Evolutionary conservation across 2,888 invertebrate genomes (phyloP).

Genomic region (Spicauda simplicius): DNA sequence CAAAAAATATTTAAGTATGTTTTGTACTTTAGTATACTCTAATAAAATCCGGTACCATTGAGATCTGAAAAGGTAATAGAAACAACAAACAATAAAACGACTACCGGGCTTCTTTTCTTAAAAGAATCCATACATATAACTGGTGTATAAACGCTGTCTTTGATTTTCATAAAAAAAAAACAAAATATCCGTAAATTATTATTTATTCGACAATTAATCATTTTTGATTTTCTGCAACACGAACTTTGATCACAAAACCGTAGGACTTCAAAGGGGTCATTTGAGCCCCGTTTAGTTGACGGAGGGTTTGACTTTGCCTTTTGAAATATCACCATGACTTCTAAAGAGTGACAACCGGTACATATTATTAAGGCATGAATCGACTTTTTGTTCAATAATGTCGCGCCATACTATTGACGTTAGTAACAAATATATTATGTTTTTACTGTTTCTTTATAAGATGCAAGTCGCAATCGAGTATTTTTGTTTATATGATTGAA

Average conservation of each 20-base stretch:
- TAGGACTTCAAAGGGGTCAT: slow-evolving; percentile 67
- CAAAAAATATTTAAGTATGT: too few relatives aligned
- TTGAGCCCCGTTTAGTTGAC: slow-evolving; percentile 63
- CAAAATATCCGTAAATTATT: slow-evolving; percentile 1
- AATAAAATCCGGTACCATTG: too few relatives aligned
- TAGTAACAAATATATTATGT: neutral
- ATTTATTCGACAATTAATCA: slow-evolving; percentile 72
- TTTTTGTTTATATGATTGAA: too few relatives aligned
- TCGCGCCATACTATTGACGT: neutral
- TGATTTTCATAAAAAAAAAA: slow-evolving; percentile 28
- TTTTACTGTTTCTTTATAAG: too few relatives aligned
- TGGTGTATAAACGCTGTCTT: neutral
- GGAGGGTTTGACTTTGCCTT: slow-evolving; percentile 59
- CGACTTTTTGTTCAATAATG: slow-evolving; percentile 17
- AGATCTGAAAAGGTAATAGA: neutral
- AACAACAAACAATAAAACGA: neutral
- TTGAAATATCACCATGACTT: slow-evolving; percentile 65
- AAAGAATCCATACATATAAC: slow-evolving; percentile 17
- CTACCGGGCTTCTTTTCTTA: neutral
- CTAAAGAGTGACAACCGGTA: slow-evolving; percentile 48
- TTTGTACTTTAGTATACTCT: too few relatives aligned
- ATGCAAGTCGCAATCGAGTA: too few relatives aligned
- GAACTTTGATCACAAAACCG: slow-evolving; percentile 65
- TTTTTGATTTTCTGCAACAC: slow-evolving; percentile 67
- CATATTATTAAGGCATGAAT: slow-evolving; percentile 30